Evolutionary conservation across 92 coral and sea anemone genomes (phyloP), one percentile per base, ranked within the genome.

Genomic region (Palythoa heliodiscus): DNA sequence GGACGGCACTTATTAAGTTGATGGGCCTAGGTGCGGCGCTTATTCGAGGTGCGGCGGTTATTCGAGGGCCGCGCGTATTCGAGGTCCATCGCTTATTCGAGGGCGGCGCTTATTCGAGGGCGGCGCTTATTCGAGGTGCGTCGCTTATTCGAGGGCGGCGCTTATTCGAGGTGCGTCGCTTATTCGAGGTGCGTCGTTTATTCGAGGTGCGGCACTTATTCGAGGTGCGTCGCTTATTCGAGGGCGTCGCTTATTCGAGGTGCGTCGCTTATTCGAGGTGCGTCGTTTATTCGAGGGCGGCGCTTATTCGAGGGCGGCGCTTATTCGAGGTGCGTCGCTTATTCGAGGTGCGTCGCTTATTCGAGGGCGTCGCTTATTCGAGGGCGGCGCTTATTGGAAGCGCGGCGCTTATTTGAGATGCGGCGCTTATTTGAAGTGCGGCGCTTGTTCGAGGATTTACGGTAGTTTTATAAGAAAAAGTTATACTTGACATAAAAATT

Each of bases 371-470:
- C 87, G 92, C 89, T 89, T 86, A 89, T 89, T 89, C 87, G 92
- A 89, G 92, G 92, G 89, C 92, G 89, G 89, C 89, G 92, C 89
- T 89, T 86, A 89, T 89, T 89, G 2, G 57, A 60, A 23, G 68
- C 7, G 11, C 70, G 67, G 67, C 67, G 67, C 72, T 68, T 68
- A 24, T 68, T 68, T 4, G 72, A 68, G 39, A 6, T 76, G 91
- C 86, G 81, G 92, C 90, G 90, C 87, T 89, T 86, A 89, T 86
- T 89, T 19, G n/a, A 16, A 19, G 61, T n/a, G 91, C 86, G 79
- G 92, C 87, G 92, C 89, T 89, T 86, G 86, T 89, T 89, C 87
- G 92, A 89, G 92, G 92, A n/a, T n/a, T n/a, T n/a, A n/a, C n/a
- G n/a, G n/a, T n/a, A 43, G 50, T 43, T 43, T 43, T 43, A 5